These are phyloP conservation scores for Eupithecia tripunctaria DNA, from an alignment of 2,888 invertebrate genomes.

Conservation along the genomic window DNA sequence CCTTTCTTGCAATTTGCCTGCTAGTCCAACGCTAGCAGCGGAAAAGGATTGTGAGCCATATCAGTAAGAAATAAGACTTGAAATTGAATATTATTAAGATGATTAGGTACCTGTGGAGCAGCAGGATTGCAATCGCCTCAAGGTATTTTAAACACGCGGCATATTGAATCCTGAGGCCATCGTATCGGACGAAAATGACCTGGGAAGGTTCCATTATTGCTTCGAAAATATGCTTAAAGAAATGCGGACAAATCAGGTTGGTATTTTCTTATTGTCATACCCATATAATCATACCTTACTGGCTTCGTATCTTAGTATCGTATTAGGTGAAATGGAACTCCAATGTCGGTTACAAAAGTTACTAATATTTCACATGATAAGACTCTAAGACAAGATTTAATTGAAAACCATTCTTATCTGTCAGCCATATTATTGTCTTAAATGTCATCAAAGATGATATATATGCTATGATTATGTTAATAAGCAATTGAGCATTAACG, in stretches of 20 bases:
- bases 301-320: not conserved
- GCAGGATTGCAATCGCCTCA: conserved; percentile 61
- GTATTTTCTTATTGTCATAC: conserved; percentile 33
- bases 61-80: conserved; percentile 1
- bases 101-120: conserved; percentile 63
- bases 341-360: not conserved
- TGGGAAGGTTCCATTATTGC: conserved; percentile 63
- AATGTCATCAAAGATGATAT: not conserved
- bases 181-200: conserved; percentile 73
- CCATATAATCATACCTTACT: not conserved
- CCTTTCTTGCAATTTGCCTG: conserved; percentile 1
- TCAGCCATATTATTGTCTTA: no score
- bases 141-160: conserved; percentile 79
- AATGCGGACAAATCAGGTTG: conserved; percentile 25
- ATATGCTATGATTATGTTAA: not conserved
- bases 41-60: not conserved
- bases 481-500: conserved; percentile 5
- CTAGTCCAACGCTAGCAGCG: not conserved
- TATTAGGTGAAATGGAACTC: not conserved
- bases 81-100: conserved; percentile 58
- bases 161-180: conserved; percentile 77
- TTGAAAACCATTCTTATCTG: not conserved
- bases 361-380: no score
- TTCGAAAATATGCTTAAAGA: conserved; percentile 51
- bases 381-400: not conserved